phyloP scores from a whole-genome alignment of 2,888 invertebrate genomes.

The Himalopsyche kuldschensis region DNA sequence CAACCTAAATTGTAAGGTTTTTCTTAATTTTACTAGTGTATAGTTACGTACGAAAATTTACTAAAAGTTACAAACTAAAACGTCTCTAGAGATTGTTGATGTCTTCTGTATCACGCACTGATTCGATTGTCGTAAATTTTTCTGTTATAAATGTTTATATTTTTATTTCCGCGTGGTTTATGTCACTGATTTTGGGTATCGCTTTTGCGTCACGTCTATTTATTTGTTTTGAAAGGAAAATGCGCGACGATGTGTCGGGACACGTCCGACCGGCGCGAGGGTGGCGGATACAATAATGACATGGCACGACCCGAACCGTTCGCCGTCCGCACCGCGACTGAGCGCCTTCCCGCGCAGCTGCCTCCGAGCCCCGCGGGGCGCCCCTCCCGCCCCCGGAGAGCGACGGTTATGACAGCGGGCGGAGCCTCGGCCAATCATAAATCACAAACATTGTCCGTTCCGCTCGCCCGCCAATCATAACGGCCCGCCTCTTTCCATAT shows the following conservation, averaged over 20 bases:
- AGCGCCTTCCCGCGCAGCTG: conserved; percentile 53
- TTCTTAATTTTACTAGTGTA: not conserved
- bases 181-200: not conserved
- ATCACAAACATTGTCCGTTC: conserved; percentile 66
- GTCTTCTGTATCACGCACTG: not conserved
- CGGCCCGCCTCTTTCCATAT: conserved; percentile 65
- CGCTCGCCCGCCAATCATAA: conserved; percentile 64
- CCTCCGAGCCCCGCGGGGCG: conserved; percentile 50
- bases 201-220: not conserved
- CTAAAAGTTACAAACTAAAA: not conserved
- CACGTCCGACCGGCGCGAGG: conserved; percentile 45
- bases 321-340: conserved; percentile 62
- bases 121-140: not conserved
- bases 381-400: conserved; percentile 65
- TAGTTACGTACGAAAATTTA: not conserved
- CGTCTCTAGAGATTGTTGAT: not conserved
- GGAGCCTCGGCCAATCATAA: conserved; percentile 67
- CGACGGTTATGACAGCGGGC: conserved; percentile 67
- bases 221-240: conserved; percentile 43
- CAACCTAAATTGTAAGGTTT: not conserved
- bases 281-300: conserved; percentile 28
- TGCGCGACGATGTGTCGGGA: conserved; percentile 41
- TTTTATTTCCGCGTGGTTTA: not conserved
- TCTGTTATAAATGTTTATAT: not conserved
- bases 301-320: conserved; percentile 51